Conservation (phyloP, 2,113 vertebrate species). For the Dryoscopus gambensis region DNA sequence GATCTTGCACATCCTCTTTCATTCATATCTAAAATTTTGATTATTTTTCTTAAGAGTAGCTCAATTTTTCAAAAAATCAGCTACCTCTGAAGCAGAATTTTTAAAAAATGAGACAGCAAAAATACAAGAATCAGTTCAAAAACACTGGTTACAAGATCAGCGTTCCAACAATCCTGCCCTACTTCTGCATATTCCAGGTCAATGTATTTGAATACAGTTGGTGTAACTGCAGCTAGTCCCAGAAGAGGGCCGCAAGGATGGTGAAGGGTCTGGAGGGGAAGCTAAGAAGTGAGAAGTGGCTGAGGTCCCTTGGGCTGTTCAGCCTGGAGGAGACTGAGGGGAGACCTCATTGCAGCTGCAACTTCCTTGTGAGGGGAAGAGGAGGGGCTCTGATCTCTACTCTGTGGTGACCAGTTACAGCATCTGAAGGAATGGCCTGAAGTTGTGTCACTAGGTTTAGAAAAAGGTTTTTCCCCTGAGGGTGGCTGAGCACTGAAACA, state of each 20-base stretch:
- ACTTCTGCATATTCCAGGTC: not conserved
- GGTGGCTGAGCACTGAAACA: not conserved
- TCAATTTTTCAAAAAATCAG: not conserved
- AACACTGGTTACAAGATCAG: not conserved
- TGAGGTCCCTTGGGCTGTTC: not conserved
- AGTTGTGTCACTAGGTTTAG: rapidly evolving
- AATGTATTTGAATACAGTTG: not conserved
- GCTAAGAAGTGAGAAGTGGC: not conserved
- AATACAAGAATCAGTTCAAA: not conserved
- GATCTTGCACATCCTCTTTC: not conserved
- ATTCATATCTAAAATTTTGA: not conserved
- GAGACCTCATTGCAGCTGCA: not conserved
- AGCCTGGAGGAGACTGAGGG: not conserved
- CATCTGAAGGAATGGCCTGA: not conserved
- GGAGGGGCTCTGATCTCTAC: not conserved
- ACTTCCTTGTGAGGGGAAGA: rapidly evolving
- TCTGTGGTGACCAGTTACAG: not conserved
- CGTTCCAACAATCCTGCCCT: not conserved
- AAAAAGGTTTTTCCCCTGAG: not conserved
- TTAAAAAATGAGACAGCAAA: not conserved
- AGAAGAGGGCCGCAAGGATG: not conserved
- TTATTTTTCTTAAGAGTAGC: not conserved
- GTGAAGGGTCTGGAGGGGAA: not conserved
- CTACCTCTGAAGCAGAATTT: not conserved
- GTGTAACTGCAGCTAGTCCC: not conserved